Conservation (phyloP, 1,140 invertebrate genomes). For the Dreissena polymorpha region DNA sequence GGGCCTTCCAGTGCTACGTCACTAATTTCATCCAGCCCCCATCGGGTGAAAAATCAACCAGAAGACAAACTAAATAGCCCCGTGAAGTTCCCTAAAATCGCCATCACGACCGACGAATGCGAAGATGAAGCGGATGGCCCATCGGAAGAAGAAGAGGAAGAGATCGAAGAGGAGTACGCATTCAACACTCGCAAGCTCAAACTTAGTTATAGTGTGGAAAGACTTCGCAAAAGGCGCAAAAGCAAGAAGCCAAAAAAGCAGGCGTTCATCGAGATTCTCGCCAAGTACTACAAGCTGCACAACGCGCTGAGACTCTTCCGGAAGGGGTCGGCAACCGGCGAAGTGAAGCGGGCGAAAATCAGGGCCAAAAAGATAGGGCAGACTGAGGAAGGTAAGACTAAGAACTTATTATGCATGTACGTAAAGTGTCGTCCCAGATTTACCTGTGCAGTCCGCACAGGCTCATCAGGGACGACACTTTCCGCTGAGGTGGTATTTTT, state of each 20-base stretch:
- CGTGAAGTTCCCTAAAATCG: constrained; percentile 34
- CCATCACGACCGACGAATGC: constrained; percentile 1
- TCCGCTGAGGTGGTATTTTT: too few relatives aligned
- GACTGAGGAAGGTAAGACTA: neutral
- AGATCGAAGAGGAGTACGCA: too few relatives aligned
- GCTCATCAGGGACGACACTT: too few relatives aligned
- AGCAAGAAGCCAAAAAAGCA: constrained; percentile 7
- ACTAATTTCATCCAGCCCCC: neutral
- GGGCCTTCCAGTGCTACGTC: neutral
- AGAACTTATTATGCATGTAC: neutral
- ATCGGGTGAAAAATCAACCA: neutral
- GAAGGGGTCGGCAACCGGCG: constrained; percentile 9
- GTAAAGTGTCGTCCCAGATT: too few relatives aligned
- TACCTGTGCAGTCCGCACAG: too few relatives aligned
- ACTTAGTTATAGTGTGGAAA: constrained; percentile 36
- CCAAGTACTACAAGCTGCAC: constrained; percentile 48
- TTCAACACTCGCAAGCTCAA: constrained; percentile 42
- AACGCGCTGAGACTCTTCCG: constrained; percentile 10
- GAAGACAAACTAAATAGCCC: neutral
- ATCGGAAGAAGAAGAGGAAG: too few relatives aligned
- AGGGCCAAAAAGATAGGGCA: neutral
- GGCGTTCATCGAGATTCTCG: constrained; percentile 31
- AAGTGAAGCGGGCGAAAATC: neutral
- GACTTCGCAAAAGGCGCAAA: constrained; percentile 26
- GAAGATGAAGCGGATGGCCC: neutral